These are phyloP conservation scores for Drosophila barbarae DNA, from an alignment of 2,888 invertebrate genomes.

Conservation along the genomic window DNA sequence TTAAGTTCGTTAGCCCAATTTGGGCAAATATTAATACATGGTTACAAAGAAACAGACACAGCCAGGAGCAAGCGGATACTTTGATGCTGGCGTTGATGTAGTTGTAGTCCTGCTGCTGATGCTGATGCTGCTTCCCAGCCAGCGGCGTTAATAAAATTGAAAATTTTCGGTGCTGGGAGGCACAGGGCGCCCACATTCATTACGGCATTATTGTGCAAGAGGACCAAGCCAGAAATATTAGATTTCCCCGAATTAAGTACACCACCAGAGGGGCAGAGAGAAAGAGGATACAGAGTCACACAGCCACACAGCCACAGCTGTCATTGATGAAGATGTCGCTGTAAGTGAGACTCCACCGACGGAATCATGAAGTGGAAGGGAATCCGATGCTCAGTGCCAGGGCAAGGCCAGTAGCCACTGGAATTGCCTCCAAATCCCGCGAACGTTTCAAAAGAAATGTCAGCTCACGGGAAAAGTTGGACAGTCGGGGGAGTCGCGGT, in stretches of 20 bases:
- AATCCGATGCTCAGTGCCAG: constrained; percentile 12
- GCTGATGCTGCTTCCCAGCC: constrained; percentile 22
- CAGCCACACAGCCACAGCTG: constrained; percentile 42
- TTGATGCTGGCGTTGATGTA: constrained; percentile 22
- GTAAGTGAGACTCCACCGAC: constrained; percentile 3
- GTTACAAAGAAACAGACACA: constrained; percentile 58
- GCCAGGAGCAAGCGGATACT: constrained; percentile 20
- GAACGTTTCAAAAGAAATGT: constrained; percentile 10
- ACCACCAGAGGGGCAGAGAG: constrained; percentile 10
- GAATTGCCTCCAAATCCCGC: constrained; percentile 18
- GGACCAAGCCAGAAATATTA: constrained; percentile 57
- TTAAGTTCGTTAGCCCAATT: constrained; percentile 74
- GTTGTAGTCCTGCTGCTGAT: constrained; percentile 32
- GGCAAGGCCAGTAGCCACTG: constrained; percentile 9
- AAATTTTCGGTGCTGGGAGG: constrained; percentile 49
- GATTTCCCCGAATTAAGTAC: constrained; percentile 58
- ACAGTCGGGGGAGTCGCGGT: constrained; percentile 18
- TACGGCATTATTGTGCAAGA: constrained; percentile 64
- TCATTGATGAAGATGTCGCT: constrained; percentile 37
- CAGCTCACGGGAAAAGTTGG: constrained; percentile 6
- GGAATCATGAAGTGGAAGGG: constrained; percentile 17
- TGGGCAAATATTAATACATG: constrained; percentile 71
- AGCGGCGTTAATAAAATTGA: constrained; percentile 56
- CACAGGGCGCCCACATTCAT: constrained; percentile 58
- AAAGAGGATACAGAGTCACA: constrained; percentile 11